Percentiles rank a stretch among this genome's conserved stretches.
phyloP scores from a whole-genome alignment of 2,113 vertebrate species.

The Takifugu flavidus region DNA sequence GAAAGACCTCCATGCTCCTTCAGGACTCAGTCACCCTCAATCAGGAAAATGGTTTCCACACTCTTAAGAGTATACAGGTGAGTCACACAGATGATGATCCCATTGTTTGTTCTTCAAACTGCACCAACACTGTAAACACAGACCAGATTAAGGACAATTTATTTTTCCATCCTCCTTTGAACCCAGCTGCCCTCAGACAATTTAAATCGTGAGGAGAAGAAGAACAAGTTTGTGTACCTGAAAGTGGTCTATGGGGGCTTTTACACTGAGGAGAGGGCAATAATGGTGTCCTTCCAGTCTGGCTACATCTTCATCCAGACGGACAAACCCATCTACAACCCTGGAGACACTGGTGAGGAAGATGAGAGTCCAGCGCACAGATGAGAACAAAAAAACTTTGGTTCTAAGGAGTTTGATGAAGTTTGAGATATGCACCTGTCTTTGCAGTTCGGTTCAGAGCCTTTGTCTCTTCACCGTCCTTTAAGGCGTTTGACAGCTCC shows the following conservation, averaged over 20 bases:
- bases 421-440: too few species aligned
- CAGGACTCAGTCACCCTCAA: slow-evolving; percentile 40
- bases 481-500: slow-evolving; percentile 51
- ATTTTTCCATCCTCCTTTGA: background rate
- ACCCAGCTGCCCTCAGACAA: slow-evolving; percentile 57
- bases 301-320: slow-evolving; percentile 78
- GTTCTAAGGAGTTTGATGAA: background rate
- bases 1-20: background rate
- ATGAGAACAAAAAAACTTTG: background rate
- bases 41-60: slow-evolving; percentile 37
- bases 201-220: slow-evolving; percentile 43
- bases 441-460: slow-evolving; percentile 62
- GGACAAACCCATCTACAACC: slow-evolving; percentile 76
- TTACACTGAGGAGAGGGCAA: slow-evolving; percentile 8
- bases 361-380: background rate
- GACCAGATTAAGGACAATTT: background rate
- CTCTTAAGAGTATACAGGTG: slow-evolving; percentile 63
- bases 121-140: too few species aligned
- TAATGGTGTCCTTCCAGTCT: slow-evolving; percentile 68
- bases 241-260: slow-evolving; percentile 42
- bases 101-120: too few species aligned
- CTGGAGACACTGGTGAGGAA: slow-evolving; percentile 64
- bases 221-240: slow-evolving; percentile 60
- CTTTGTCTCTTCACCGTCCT: slow-evolving; percentile 60
- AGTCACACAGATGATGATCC: background rate